These are phyloP conservation scores for Andrena fulva DNA, from an alignment of 2,888 invertebrate species.

Conservation along the genomic window DNA sequence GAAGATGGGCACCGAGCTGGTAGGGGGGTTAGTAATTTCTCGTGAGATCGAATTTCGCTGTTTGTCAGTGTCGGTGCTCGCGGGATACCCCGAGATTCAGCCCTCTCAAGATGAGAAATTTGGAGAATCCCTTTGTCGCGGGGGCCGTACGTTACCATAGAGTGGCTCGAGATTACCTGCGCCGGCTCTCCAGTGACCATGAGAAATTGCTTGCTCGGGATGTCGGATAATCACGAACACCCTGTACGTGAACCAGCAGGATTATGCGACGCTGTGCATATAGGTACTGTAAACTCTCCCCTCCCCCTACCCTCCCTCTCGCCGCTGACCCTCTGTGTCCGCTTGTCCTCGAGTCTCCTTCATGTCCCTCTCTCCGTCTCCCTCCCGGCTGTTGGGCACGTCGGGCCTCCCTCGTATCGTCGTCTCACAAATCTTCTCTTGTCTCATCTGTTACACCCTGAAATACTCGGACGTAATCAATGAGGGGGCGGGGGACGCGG, in stretches of 20 bases:
- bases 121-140: constrained; percentile 72
- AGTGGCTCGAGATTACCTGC: constrained; percentile 68
- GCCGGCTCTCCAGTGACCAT: constrained; percentile 70
- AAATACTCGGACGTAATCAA: constrained; percentile 73
- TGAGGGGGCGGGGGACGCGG: constrained; percentile 51
- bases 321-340: constrained; percentile 14
- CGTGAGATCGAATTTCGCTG: constrained; percentile 64
- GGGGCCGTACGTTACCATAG: constrained; percentile 65
- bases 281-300: constrained; percentile 57
- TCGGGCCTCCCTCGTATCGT: constrained; percentile 54
- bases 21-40: constrained; percentile 28
- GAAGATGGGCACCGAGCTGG: neutral
- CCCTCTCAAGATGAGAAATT: constrained; percentile 66
- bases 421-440: constrained; percentile 73
- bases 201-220: constrained; percentile 73
- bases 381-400: constrained; percentile 17
- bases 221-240: constrained; percentile 74
- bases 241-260: constrained; percentile 72
- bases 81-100: constrained; percentile 50
- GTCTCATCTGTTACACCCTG: constrained; percentile 71
- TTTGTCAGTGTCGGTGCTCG: constrained; percentile 55
- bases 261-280: constrained; percentile 70
- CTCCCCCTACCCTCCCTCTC: constrained; percentile 24
- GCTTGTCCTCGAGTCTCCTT: constrained; percentile 45
- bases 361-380: constrained; percentile 25